Evolutionary conservation across 2,797 vertebrate species (phyloP).

Genomic region (Hyperoplus immaculatus): DNA sequence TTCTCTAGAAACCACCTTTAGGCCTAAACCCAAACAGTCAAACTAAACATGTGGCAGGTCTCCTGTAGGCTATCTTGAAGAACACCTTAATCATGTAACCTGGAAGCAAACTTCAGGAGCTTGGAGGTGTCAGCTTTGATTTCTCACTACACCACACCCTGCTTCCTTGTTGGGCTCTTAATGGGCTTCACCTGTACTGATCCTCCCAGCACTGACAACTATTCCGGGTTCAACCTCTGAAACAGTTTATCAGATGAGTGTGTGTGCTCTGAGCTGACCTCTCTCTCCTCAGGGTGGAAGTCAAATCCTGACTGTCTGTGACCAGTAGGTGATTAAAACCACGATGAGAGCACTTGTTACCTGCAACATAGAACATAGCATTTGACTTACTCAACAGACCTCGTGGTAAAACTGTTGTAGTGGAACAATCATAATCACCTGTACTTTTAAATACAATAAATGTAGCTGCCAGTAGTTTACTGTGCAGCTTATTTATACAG

Average conservation of each 20-base stretch:
- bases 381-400: neutral
- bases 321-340: neutral
- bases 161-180: slow-evolving; percentile 35
- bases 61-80: slow-evolving; percentile 4
- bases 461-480: neutral
- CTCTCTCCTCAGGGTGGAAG: slow-evolving; percentile 10
- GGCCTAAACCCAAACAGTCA: neutral
- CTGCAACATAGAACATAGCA: neutral
- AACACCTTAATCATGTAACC: slow-evolving; percentile 44
- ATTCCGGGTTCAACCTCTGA: slow-evolving; percentile 46
- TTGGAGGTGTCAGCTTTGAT: slow-evolving; percentile 66
- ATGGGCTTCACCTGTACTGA: slow-evolving; percentile 58
- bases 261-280: slow-evolving; percentile 26
- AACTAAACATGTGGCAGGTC: slow-evolving; percentile 29
- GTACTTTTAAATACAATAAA: neutral
- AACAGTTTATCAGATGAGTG: slow-evolving; percentile 22
- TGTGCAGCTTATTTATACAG: no score
- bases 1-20: neutral
- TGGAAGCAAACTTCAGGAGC: slow-evolving; percentile 46
- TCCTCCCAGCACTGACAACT: slow-evolving; percentile 25
- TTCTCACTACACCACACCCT: slow-evolving; percentile 45
- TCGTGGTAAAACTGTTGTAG: neutral
- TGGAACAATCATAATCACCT: neutral
- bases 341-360: neutral
- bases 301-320: neutral